A percentile compares a stretch with the other conserved stretches of the same genome.
Evolutionary conservation across 2,797 vertebrate genomes (phyloP).

Genomic region (Philypnodon macrostomus): DNA sequence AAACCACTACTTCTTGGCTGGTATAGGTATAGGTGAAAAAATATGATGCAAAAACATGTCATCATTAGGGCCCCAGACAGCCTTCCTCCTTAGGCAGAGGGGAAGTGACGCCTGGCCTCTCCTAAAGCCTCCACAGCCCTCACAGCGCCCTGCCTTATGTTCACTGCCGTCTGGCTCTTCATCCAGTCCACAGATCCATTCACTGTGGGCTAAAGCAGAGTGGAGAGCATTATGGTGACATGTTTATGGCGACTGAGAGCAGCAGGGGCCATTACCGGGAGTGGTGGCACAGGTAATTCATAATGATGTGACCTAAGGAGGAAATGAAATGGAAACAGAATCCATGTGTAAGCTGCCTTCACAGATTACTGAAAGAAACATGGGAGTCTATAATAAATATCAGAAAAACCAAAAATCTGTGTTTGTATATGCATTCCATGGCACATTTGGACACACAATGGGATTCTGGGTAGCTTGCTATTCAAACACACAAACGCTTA

Average conservation of each 20-base stretch:
- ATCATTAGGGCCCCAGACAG: conserved; percentile 33
- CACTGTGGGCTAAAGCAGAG: conserved; percentile 86
- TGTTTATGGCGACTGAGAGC: conserved; percentile 88
- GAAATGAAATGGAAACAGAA: conserved; percentile 72
- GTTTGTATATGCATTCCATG: too few relatives aligned
- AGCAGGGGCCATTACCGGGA: conserved; percentile 87
- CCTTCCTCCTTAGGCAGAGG: conserved; percentile 81
- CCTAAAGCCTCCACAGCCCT: conserved; percentile 41
- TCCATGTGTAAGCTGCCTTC: conserved; percentile 57
- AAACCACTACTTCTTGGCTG: background rate
- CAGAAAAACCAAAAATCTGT: conserved; percentile 13
- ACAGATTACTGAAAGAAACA: conserved; percentile 44
- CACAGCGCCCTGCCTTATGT: conserved; percentile 50
- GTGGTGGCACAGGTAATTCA: conserved; percentile 86
- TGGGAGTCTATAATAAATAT: conserved; percentile 22
- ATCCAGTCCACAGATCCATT: conserved; percentile 53
- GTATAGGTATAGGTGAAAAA: conserved; percentile 9
- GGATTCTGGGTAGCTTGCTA: background rate
- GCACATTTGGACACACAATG: conserved; percentile 15
- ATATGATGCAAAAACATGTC: conserved; percentile 36
- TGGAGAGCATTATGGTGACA: conserved; percentile 95
- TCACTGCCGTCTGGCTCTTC: conserved; percentile 53
- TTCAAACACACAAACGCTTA: background rate
- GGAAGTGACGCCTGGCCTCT: conserved; percentile 86
- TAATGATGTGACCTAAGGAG: conserved; percentile 86